These are phyloP conservation scores for Ischnus inquisitorius DNA, from an alignment of 2,888 invertebrate species.

Conservation along the genomic window DNA sequence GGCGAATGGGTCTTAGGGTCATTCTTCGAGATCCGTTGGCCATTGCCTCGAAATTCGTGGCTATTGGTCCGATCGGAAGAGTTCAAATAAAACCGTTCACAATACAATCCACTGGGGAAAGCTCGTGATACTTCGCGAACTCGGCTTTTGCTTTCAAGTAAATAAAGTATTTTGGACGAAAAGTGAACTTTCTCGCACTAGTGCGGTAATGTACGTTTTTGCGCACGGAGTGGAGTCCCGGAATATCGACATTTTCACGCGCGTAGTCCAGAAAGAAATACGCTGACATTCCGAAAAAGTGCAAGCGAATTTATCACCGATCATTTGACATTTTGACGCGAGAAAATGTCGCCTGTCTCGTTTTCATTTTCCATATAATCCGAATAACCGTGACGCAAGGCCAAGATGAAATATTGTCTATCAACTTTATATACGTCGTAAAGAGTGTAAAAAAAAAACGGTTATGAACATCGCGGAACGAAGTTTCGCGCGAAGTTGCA, in stretches of 20 bases:
- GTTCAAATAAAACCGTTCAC: neutral
- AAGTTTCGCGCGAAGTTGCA: neutral
- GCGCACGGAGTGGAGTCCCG: no score
- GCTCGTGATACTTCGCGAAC: neutral
- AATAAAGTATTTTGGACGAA: neutral
- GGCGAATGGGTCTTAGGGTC: neutral
- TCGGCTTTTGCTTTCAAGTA: neutral
- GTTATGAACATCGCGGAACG: neutral
- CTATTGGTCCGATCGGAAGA: neutral
- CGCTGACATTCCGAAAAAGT: neutral
- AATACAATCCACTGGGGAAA: neutral
- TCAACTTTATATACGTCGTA: neutral
- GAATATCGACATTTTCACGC: no score
- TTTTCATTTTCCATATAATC: neutral
- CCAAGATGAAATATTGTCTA: neutral
- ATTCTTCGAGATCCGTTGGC: conserved; percentile 5
- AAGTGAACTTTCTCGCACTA: no score
- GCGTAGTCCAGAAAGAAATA: neutral
- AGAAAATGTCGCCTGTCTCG: neutral
- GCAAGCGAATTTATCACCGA: neutral
- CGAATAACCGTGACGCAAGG: neutral
- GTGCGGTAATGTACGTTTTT: no score
- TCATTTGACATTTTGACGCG: neutral
- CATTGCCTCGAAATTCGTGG: conserved; percentile 1
- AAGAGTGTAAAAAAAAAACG: neutral